Evolutionary conservation across 1,140 invertebrate species (phyloP).

Genomic region (Hyphantria cunea): DNA sequence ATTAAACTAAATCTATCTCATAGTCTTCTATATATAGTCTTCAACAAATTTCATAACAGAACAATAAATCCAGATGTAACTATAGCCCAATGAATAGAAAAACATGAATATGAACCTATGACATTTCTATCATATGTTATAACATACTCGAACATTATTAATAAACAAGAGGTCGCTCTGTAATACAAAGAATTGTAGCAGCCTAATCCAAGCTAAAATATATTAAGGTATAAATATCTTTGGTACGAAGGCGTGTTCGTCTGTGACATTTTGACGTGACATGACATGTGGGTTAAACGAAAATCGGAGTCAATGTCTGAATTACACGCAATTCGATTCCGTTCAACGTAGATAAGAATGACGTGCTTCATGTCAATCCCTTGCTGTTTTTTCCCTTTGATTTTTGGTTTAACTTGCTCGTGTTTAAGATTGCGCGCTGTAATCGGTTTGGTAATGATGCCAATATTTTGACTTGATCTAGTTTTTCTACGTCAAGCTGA

Average conservation of each 20-base stretch:
- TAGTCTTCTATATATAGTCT: too few relatives aligned
- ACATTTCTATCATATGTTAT: background rate
- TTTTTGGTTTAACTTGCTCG: slow-evolving; percentile 1
- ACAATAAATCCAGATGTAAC: too few relatives aligned
- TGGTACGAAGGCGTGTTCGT: slow-evolving; percentile 19
- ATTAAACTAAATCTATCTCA: too few relatives aligned
- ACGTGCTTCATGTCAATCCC: slow-evolving; percentile 31
- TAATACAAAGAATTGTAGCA: background rate
- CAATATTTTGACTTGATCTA: background rate
- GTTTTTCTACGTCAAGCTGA: background rate
- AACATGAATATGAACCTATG: too few relatives aligned
- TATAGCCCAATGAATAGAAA: too few relatives aligned
- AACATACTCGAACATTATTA: background rate
- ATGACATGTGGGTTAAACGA: slow-evolving; percentile 47
- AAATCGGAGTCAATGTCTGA: slow-evolving; percentile 52
- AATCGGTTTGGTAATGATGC: background rate
- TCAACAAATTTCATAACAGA: too few relatives aligned
- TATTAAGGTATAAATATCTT: slow-evolving; percentile 13
- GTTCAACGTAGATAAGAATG: slow-evolving; percentile 27
- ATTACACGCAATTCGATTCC: slow-evolving; percentile 51
- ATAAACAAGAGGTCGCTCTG: background rate
- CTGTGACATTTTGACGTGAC: slow-evolving; percentile 58
- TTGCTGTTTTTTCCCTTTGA: background rate
- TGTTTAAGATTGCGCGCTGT: background rate
- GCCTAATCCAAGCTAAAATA: slow-evolving; percentile 6